Conservation (phyloP, 1,140 invertebrate species). For the Drosophila nebulosa region DNA sequence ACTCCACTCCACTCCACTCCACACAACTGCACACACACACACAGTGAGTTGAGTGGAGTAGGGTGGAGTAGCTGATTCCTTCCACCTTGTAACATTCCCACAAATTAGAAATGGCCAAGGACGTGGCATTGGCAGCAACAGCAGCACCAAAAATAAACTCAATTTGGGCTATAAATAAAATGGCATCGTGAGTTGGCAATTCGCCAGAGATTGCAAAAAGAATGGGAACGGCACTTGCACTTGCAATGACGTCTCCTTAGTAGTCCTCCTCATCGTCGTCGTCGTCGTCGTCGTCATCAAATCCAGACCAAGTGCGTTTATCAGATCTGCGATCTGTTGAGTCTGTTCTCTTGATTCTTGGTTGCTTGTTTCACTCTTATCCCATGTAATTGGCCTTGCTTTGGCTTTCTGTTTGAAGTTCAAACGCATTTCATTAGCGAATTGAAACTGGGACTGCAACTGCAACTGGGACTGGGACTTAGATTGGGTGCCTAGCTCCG, state of each 20-base stretch:
- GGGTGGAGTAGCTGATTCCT: background rate
- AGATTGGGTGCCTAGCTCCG: background rate
- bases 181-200: slow-evolving; percentile 41
- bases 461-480: background rate
- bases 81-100: slow-evolving; percentile 8
- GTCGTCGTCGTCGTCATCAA: background rate
- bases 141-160: slow-evolving; percentile 43
- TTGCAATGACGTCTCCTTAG: no score
- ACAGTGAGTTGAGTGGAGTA: no score
- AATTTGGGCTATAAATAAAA: slow-evolving; percentile 38
- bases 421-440: slow-evolving; percentile 47
- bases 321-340: slow-evolving; percentile 19
- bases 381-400: slow-evolving; percentile 43
- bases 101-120: slow-evolving; percentile 48
- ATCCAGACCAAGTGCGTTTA: slow-evolving; percentile 7
- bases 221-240: background rate
- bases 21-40: background rate
- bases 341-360: background rate
- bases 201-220: slow-evolving; percentile 16
- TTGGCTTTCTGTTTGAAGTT: background rate
- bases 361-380: background rate
- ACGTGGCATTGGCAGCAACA: slow-evolving; percentile 11
- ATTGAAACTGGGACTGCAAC: slow-evolving; percentile 2
- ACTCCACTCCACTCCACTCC: background rate
- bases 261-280: background rate